phyloP scores from a whole-genome alignment of 2,113 vertebrate species.

The Cheirogaleus medius region DNA sequence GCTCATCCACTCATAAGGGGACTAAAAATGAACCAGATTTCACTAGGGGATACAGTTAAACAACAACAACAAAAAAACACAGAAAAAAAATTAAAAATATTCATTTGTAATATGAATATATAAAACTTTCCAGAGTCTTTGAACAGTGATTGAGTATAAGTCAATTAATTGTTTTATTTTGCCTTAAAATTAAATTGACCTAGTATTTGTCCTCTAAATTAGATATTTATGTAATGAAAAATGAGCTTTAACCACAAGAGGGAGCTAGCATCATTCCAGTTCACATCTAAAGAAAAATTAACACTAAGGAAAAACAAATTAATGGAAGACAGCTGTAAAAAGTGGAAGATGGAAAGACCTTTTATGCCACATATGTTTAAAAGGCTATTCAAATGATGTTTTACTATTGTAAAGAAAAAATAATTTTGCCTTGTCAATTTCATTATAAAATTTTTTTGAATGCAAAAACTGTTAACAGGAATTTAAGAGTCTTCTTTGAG shows the following conservation, averaged over 20 bases:
- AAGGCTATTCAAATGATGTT: conserved; percentile 31
- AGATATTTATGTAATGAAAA: conserved; percentile 49
- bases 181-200: conserved; percentile 53
- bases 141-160: background rate
- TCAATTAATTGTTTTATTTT: conserved; percentile 41
- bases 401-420: background rate
- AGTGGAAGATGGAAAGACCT: background rate
- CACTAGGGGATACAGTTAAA: background rate
- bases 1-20: background rate
- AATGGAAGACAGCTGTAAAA: conserved; percentile 47
- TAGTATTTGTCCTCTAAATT: conserved; percentile 52
- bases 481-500: background rate
- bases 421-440: conserved; percentile 39
- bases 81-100: conserved; percentile 20
- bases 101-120: conserved; percentile 40
- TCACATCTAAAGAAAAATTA: conserved; percentile 42
- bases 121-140: conserved; percentile 25
- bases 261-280: conserved; percentile 72
- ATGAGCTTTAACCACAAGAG: conserved; percentile 73
- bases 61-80: conserved; percentile 45
- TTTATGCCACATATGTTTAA: background rate
- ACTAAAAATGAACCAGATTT: conserved; percentile 24
- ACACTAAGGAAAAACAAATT: conserved; percentile 40
- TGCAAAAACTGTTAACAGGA: background rate
- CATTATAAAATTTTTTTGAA: conserved; percentile 12